Conservation (phyloP, 30 jellyfish, hydroid and myxozoan genomes). For the Turritopsis rubra region DNA sequence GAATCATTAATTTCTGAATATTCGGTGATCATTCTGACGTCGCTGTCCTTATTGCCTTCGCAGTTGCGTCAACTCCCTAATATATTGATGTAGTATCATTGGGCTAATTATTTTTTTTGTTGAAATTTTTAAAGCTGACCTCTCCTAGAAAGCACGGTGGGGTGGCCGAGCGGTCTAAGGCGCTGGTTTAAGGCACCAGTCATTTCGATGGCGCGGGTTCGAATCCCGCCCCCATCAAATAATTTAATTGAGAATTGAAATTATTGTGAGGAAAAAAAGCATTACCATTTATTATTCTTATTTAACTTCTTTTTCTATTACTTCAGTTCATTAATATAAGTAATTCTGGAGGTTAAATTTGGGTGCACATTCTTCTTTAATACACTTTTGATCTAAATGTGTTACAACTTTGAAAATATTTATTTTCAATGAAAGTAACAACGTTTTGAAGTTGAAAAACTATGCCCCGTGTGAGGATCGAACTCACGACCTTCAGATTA, state of each 20-base stretch:
- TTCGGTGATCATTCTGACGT: too few species aligned
- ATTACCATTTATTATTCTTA: too few species aligned
- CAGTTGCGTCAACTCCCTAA: too few species aligned
- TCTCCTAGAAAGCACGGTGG: background rate
- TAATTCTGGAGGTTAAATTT: background rate
- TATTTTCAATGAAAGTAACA: too few species aligned
- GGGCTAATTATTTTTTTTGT: background rate
- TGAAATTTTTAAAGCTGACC: background rate
- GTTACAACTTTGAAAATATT: background rate
- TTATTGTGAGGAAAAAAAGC: too few species aligned
- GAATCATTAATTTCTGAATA: too few species aligned
- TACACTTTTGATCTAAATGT: background rate
- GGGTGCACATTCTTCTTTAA: background rate
- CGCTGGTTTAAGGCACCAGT: conserved; percentile 25
- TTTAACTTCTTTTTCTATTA: too few species aligned
- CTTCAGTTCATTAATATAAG: too few species aligned
- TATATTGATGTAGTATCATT: background rate
- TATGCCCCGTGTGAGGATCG: background rate
- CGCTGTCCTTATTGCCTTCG: too few species aligned
- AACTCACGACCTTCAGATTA: background rate
- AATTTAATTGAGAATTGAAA: background rate
- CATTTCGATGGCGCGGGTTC: conserved; percentile 26
- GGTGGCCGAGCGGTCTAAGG: conserved; percentile 28
- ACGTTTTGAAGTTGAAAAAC: too few species aligned
- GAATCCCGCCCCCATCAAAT: conserved; percentile 23